Base-by-base conservation (phyloP, 2,888 invertebrate species). In the Euplexia lucipara region DNA sequence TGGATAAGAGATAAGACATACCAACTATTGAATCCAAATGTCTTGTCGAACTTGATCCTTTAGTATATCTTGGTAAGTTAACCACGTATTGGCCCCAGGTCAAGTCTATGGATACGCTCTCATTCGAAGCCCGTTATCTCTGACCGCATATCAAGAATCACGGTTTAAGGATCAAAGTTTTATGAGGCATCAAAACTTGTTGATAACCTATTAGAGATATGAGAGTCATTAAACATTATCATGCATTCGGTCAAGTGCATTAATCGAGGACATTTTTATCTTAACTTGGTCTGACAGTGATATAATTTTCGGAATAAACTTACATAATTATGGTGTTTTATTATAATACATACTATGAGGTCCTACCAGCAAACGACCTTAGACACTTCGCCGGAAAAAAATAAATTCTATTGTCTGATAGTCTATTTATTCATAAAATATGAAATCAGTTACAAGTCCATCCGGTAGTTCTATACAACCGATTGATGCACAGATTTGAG, bases 41-140 rank as follows among this genome's bases (percentile, higher is more conserved):
- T 16, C 20, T 47, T 45, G 44, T 58, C 20, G 49, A 64, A 56
- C 77, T 48, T 71, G 58, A 65, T 65, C 57, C 39, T 58, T 54
- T 52, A 44, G 22, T 14, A 34, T 54, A 52, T 59, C 54, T 71
- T 64, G 30, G n/a, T 56, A 52, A 32, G 30, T 58, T 18, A 20
- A 62, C 57, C 76, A 70, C 64, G 65, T 54, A 54, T 30, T 77
- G 45, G 57, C 58, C 73, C 20, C 18, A 34, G 68, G 74, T 73
- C 48, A 75, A 67, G 53, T 48, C 68, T 52, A 42, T 44, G 56
- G 67, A 68, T 61, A 42, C 35, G 60, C 14, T 44, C 68, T 42
- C 54, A 37, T 42, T 72, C 47, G 14, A 39, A 67, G 10, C n/a
- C 53, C 53, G 60, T 58, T 75, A 75, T 78, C 58, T 57, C 20